phyloP scores from a whole-genome alignment of 2,797 vertebrate genomes.

The Cyprinella venusta region DNA sequence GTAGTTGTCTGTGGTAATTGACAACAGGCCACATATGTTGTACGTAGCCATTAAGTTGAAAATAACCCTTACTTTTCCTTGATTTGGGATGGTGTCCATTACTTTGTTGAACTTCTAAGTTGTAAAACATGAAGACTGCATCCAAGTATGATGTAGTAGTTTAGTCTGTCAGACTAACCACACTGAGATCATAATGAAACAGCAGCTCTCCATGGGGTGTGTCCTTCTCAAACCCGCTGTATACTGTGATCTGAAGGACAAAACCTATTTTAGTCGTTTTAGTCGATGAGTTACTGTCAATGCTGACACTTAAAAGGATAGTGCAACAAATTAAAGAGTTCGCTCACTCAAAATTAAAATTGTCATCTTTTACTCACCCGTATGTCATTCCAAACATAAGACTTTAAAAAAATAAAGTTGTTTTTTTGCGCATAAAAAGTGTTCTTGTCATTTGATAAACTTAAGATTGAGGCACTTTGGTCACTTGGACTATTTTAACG shows the following conservation, averaged over 20 bases:
- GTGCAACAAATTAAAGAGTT: neutral
- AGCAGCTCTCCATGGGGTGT: conserved; percentile 8
- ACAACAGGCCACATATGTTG: conserved; percentile 15
- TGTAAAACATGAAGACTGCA: conserved; percentile 10
- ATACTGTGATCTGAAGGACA: neutral
- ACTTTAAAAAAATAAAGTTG: neutral
- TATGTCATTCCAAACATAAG: neutral
- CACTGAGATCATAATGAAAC: conserved; percentile 33
- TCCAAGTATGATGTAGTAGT: conserved; percentile 24
- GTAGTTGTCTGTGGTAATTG: neutral
- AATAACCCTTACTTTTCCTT: conserved; percentile 10
- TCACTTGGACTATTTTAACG: too few relatives aligned
- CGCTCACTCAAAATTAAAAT: neutral
- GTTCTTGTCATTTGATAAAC: too few relatives aligned
- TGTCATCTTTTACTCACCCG: neutral
- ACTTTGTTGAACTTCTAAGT: neutral
- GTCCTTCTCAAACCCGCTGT: neutral
- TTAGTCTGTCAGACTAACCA: neutral
- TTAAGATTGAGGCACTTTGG: too few relatives aligned
- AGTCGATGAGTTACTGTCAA: neutral
- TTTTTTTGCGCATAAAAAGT: too few relatives aligned
- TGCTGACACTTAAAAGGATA: neutral
- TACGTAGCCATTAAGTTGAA: neutral
- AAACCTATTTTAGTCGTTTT: neutral
- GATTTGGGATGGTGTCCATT: neutral